Percentiles rank a stretch among this genome's conserved stretches.
Conservation (phyloP, 37 sponge, comb jelly and placozoan species). For the Halichondria panicea region DNA sequence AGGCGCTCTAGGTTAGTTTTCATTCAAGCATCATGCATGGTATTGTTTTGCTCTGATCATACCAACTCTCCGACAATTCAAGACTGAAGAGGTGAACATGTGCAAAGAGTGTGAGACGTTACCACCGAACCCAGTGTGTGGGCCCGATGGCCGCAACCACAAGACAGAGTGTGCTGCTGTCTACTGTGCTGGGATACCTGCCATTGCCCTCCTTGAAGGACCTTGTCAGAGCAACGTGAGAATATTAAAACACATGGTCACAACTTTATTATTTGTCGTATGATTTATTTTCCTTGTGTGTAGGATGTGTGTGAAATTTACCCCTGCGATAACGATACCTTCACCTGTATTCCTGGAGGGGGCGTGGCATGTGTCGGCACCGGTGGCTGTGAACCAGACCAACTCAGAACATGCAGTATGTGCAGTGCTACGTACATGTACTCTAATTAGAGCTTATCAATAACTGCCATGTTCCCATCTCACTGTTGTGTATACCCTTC, state of each 20-base stretch:
- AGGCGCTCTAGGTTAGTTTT: too few species aligned
- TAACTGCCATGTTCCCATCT: not conserved
- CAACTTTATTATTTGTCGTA: not conserved
- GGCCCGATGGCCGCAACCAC: slow-evolving; percentile 42
- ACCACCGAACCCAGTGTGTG: slow-evolving; percentile 35
- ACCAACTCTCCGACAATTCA: too few species aligned
- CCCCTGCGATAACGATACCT: slow-evolving; percentile 20
- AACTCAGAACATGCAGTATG: slow-evolving; percentile 53
- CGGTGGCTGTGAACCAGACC: slow-evolving; percentile 27
- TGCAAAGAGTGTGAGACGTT: slow-evolving; percentile 5
- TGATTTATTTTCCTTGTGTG: not conserved
- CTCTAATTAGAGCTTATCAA: not conserved
- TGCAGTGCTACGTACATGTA: not conserved
- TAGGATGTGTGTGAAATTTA: slow-evolving; percentile 38
- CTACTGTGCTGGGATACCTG: slow-evolving; percentile 30
- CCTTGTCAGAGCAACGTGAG: slow-evolving; percentile 53
- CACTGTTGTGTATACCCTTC: too few species aligned
- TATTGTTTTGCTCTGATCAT: too few species aligned
- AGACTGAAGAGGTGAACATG: too few species aligned
- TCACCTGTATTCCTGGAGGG: slow-evolving; percentile 16
- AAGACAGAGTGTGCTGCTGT: slow-evolving; percentile 35
- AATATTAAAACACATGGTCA: not conserved
- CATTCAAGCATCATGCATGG: too few species aligned
- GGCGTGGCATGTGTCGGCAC: slow-evolving; percentile 27
- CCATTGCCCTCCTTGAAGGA: slow-evolving; percentile 27